These are phyloP conservation scores for Drosophila santomea DNA, from an alignment of 1,140 invertebrate species.

Conservation along the genomic window DNA sequence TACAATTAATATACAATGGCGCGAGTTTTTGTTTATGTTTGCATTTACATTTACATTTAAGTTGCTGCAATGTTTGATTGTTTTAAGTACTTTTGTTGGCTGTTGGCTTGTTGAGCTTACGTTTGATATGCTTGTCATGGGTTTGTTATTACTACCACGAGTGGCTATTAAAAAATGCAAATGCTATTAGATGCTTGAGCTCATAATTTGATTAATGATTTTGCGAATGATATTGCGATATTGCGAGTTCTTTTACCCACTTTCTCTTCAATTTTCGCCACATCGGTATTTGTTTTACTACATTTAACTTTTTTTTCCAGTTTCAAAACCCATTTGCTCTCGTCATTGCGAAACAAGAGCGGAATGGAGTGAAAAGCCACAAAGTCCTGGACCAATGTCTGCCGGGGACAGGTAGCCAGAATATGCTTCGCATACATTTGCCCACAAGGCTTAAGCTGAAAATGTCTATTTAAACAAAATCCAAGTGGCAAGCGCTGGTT, in stretches of 20 bases:
- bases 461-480: conserved; percentile 43
- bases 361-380: conserved; percentile 75
- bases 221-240: conserved; percentile 43
- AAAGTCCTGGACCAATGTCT: conserved; percentile 45
- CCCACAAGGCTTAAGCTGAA: conserved; percentile 43
- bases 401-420: conserved; percentile 39
- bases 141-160: conserved; percentile 48
- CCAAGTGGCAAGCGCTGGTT: conserved; percentile 1
- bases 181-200: conserved; percentile 53
- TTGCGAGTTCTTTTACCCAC: conserved; percentile 27
- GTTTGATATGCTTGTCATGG: conserved; percentile 75
- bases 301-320: conserved; percentile 16
- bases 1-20: conserved; percentile 68
- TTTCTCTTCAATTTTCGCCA: conserved; percentile 21
- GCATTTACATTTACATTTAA: conserved; percentile 19
- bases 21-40: conserved; percentile 41
- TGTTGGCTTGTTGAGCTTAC: conserved; percentile 33
- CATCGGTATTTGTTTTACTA: conserved; percentile 18
- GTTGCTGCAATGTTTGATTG: conserved; percentile 50
- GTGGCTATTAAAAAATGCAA: conserved; percentile 45
- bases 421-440: conserved; percentile 12
- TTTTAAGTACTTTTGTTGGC: conserved; percentile 66
- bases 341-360: conserved; percentile 54
- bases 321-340: conserved; percentile 59
- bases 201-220: conserved; percentile 58